Conservation (phyloP, 2,888 invertebrate species). For the Catonia carolina region DNA sequence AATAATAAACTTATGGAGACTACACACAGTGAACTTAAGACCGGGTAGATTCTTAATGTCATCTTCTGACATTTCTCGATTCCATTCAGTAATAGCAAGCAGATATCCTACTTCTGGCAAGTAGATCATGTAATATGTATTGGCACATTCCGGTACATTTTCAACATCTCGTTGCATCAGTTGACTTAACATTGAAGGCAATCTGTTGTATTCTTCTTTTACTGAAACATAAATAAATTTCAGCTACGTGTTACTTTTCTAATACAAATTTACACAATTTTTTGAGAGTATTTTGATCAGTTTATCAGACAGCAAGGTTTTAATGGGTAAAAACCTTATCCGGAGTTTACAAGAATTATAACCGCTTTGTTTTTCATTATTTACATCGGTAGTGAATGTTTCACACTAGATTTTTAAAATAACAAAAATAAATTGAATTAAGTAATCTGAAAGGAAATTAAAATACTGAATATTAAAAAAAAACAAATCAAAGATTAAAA, state of each 20-base stretch:
- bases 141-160: slow-evolving; percentile 58
- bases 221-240: slow-evolving; percentile 51
- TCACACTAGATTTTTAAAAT: no score
- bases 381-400: no score
- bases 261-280: background rate
- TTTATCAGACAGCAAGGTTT: no score
- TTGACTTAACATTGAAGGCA: slow-evolving; percentile 64
- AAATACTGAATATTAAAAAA: no score
- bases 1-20: no score
- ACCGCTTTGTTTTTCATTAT: no score
- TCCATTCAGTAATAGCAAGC: slow-evolving; percentile 64
- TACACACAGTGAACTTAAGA: slow-evolving; percentile 66
- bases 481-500: no score
- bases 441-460: no score
- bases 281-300: background rate
- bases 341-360: no score
- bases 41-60: slow-evolving; percentile 53
- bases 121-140: slow-evolving; percentile 60
- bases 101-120: slow-evolving; percentile 73
- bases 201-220: slow-evolving; percentile 59
- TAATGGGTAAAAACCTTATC: no score
- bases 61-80: slow-evolving; percentile 48
- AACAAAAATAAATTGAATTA: no score
- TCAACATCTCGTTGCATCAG: slow-evolving; percentile 64
- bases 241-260: slow-evolving; percentile 8